phyloP scores from a whole-genome alignment of 2,797 vertebrate genomes.

The Selene dorsalis region DNA sequence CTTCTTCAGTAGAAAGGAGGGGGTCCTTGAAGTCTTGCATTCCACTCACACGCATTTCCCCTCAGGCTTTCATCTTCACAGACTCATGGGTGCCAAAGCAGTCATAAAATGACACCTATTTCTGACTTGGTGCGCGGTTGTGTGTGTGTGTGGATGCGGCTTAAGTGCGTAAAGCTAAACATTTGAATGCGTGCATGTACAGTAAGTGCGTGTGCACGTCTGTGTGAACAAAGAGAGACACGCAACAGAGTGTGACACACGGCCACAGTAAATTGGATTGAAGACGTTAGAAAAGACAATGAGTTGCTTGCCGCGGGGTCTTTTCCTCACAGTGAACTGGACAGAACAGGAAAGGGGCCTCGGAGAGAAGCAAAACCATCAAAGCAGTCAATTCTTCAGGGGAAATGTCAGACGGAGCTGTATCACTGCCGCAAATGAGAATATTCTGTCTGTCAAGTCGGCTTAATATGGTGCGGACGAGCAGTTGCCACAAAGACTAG shows the following conservation, averaged over 20 bases:
- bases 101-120: constrained; percentile 64
- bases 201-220: background rate
- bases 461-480: constrained; percentile 40
- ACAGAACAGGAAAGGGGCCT: constrained; percentile 60
- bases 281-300: constrained; percentile 73
- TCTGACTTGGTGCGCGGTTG: constrained; percentile 28
- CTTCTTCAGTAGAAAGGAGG: constrained; percentile 40
- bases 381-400: constrained; percentile 63
- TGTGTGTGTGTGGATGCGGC: constrained; percentile 16
- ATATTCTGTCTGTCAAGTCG: constrained; percentile 61
- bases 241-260: constrained; percentile 45
- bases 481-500: constrained; percentile 39
- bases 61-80: constrained; percentile 68
- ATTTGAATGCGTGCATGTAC: background rate
- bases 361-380: constrained; percentile 62
- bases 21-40: constrained; percentile 45
- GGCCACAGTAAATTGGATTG: constrained; percentile 64
- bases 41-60: constrained; percentile 58
- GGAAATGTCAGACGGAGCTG: constrained; percentile 70
- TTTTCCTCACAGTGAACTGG: constrained; percentile 61
- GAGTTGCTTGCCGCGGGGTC: constrained; percentile 51
- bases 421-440: constrained; percentile 66
- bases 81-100: constrained; percentile 42
- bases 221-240: constrained; percentile 42
- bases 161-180: constrained; percentile 19